Percentiles rank a stretch among this genome's conserved stretches.
phyloP scores from a whole-genome alignment of 2,888 invertebrate species.

The Torymus aiolomorphi region DNA sequence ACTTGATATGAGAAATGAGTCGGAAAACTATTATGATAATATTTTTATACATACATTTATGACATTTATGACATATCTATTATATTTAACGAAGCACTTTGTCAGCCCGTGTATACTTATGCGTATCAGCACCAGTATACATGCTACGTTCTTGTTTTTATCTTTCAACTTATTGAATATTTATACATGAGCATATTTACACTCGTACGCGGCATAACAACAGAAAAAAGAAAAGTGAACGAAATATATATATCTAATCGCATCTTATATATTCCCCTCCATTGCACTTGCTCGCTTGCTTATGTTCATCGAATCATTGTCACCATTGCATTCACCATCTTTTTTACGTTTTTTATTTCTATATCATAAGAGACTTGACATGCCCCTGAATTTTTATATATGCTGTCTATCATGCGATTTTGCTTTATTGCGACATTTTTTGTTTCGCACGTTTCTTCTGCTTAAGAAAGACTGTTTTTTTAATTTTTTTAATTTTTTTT shows the following conservation, averaged over 20 bases:
- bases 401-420: conserved; percentile 36
- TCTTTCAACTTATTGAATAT: too few relatives aligned
- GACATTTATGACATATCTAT: neutral
- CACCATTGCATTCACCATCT: conserved; percentile 47
- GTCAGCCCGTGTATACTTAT: neutral
- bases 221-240: too few relatives aligned
- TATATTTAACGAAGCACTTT: conserved; percentile 15
- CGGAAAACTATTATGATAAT: neutral
- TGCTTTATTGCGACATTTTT: conserved; percentile 42
- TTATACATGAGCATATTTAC: too few relatives aligned
- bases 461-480: conserved; percentile 20
- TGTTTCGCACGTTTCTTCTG: conserved; percentile 52
- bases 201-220: too few relatives aligned
- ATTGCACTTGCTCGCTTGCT: conserved; percentile 57
- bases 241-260: neutral
- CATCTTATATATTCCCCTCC: conserved; percentile 20
- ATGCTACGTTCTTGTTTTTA: neutral
- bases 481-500: too few relatives aligned
- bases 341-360: conserved; percentile 15
- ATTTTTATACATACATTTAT: too few relatives aligned
- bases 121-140: neutral
- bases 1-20: conserved; percentile 14
- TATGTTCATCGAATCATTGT: conserved; percentile 50
- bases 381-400: conserved; percentile 15
- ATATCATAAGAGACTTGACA: conserved; percentile 33